Evolutionary conservation across 2,888 invertebrate genomes (phyloP), one percentile per base, ranked within the genome.

Genomic region (Drosophila nigritarsus): DNA sequence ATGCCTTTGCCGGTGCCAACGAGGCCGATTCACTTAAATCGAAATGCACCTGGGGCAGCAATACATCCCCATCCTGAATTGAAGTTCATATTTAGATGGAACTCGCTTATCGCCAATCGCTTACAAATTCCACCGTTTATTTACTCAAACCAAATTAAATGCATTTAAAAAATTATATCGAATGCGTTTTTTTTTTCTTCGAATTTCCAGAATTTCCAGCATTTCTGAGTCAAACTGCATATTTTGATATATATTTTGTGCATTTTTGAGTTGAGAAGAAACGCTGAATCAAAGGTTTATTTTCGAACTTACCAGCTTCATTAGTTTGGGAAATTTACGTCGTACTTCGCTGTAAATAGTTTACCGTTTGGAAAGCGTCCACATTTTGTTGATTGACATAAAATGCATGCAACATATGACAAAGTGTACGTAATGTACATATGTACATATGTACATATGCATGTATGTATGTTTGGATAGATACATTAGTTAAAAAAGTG

Each of bases 271-370:
- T 11, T n/a, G 40, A 40, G n/a, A 11, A 40, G n/a, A 40, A 40
- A 40, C n/a, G 40, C 40, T 20, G n/a, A 40, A 40, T 40, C 20
- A 11, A 42, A 20, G 11, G 11, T 11, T 20, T 29, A 55, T 45
- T 5, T 27, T 20, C 38, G 2, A 51, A 91, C 97, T 96, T 94
- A 98, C 98, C 96, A 98, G 93, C 94, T 96, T 96, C 56, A 95
- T 87, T 83, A 98, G 94, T 94, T 97, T 98, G 60, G 98, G 98
- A 89, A 98, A 98, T 92, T 96, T 95, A 93, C 96, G 97, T 93
- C 98, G 96, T 91, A 98, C 95, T 93, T 97, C 98, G 94, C 98
- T 98, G 96, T 94, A 84, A 86, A 63, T 69, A 73, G 45, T 69
- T 79, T 79, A 54, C 45, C 66, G 67, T 55, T 69, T 71, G 75